Evolutionary conservation across 2,797 vertebrate species (phyloP), one percentile per base, ranked within the genome.

Genomic region (Lagocephalus sceleratus): DNA sequence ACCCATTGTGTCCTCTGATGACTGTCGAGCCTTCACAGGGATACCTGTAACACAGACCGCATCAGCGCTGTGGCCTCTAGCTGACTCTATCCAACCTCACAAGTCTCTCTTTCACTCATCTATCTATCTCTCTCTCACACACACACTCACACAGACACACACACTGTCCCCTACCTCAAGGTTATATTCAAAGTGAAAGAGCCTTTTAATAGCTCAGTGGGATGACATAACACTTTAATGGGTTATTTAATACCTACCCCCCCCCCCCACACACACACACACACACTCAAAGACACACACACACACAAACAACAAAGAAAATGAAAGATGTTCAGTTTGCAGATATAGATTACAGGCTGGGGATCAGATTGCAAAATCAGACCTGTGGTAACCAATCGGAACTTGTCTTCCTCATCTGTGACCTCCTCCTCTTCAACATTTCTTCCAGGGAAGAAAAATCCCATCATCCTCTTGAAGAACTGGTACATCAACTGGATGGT

Each of bases 391-490:
- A 99, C 97, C 83, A 99, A 75, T 86, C 95, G 91, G 60, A 93
- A 99, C 60, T 99, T 99, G 89, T 98, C 97, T 73, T 99, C 97
- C 70, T 99, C 97, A 69, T 99, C 97, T 0, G 95, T 90, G 61
- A 96, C 93, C 72, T 99, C 97, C 65, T 99, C 97, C 76, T 99
- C 97, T 71, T 99, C 97, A 20, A 98, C 90, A 10, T 92, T 98
- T 82, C 97, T 90, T 11, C 97, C 97, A 0, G 97, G 97, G 79
- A 99, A 98, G 85, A 99, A 99, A 85, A 99, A 99, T 19, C 96
- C 96, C 97, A 99, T 99, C 96, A 99, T 98, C 68, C 97, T 93
- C 80, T 98, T 97, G 86, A 99, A 99, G 89, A 99, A 99, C 91
- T 99, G 97, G 85, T 98, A 97, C 79, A 98, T 99, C 47, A 99